Evolutionary conservation across 2,797 vertebrate genomes (phyloP), one percentile per base, ranked within the genome.

Genomic region (Xenopus petersii): DNA sequence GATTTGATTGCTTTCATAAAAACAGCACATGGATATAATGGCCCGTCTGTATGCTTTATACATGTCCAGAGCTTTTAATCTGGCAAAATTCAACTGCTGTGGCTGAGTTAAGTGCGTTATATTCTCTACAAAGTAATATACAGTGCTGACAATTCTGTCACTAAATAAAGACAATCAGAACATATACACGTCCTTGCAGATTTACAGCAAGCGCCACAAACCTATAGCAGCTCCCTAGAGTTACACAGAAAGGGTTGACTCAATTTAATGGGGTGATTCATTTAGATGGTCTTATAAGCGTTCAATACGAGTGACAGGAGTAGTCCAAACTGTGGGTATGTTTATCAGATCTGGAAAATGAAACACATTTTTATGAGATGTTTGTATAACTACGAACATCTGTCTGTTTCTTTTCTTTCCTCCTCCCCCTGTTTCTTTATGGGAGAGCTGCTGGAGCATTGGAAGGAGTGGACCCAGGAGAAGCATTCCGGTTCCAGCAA

Each of bases 371-470:
- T 79, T 79, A 79, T 46, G 66, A 70, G 71, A 70, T 79, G 76
- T 79, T 79, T 79, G 71, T 79, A 70, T 74, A 79, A 79, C 71
- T 9, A 66, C 16, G 46, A 79, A 79, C 76, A 78, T 74, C 71
- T 79, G 76, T 79, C 60, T 74, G 66, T 64, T 72, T 78, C 67
- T 21, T 58, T 48, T 71, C 77, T 73, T 62, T 46, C 59, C 80
- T 64, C 51, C 4, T 30, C 59, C 58, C 13, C 55, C 30, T 74
- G 49, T 71, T 74, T 79, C 72, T 87, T 89, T 84, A 87, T 75
- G 73, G 80, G 71, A 36, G 87, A 88, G 88, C 86, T 21, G 47
- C 87, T 81, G 89, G 80, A 84, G 74, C 85, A 79, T 17, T 30
- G 84, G 5, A 42, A 78, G 26, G 77, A 81, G 75, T 30, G 5